phyloP scores from a whole-genome alignment of 2,113 vertebrate species.

The Herpetotheres cachinnans region DNA sequence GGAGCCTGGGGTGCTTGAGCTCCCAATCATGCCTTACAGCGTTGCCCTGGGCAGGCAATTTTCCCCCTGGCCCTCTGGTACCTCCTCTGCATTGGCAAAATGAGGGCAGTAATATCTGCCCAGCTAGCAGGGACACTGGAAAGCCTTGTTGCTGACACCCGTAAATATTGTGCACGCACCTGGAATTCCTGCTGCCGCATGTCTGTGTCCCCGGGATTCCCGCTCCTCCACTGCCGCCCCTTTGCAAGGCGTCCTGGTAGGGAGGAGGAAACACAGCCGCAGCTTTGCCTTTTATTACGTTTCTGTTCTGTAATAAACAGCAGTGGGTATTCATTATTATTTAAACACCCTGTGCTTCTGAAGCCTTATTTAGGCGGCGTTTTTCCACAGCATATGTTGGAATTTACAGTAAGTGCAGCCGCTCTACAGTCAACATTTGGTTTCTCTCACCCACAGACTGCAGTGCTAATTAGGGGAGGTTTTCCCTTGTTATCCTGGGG shows the following conservation, averaged over 20 bases:
- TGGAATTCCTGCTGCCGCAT: background rate
- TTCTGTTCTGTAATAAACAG: conserved; percentile 54
- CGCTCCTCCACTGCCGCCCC: fast-evolving
- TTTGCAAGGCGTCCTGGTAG: background rate
- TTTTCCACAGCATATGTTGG: conserved; percentile 70
- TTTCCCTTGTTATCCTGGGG: conserved; percentile 55
- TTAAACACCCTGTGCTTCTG: conserved; percentile 67
- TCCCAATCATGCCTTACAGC: fast-evolving
- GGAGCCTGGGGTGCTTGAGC: too few relatives aligned
- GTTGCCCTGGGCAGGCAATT: too few relatives aligned
- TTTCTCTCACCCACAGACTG: conserved; percentile 60
- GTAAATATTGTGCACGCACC: fast-evolving
- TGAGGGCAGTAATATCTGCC: background rate
- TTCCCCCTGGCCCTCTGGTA: background rate
- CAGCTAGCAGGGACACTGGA: background rate
- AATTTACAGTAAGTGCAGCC: conserved; percentile 70
- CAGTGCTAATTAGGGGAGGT: conserved; percentile 67
- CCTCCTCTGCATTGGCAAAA: background rate
- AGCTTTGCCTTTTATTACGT: background rate
- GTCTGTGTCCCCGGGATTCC: background rate
- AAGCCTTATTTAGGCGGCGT: conserved; percentile 66
- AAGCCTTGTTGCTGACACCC: background rate
- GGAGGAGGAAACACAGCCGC: background rate
- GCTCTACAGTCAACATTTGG: conserved; percentile 69
- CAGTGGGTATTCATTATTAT: conserved; percentile 67